Base-by-base conservation (phyloP, 2,113 vertebrate species). In the Eira barbara region DNA sequence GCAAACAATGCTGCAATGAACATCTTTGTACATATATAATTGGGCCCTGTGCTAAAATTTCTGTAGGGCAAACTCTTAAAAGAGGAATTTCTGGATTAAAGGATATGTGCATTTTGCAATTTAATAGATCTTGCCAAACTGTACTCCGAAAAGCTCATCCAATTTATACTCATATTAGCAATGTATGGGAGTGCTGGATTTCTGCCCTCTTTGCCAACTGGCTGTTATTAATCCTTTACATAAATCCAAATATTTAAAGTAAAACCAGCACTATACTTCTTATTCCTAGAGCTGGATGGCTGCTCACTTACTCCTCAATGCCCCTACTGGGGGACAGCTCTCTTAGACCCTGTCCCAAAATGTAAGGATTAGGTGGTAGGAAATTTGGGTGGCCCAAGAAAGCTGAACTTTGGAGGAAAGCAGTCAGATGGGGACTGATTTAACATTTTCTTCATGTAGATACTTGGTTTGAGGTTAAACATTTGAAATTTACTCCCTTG, bases 41-140 rank as follows among this genome's bases (percentile, higher is more conserved):
- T 90, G 45, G 94, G 42, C 25, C 59, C 81, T 7, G 18, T 81
- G 76, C 49, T 94, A 39, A 85, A 88, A 49, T 88, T 91, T 91
- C 76, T 90, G 39, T 34, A 82, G 84, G 84, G 83, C 34, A 76
- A 81, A 34, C 73, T 97, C 81, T 93, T 95, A 49, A 81, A 92
- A 94, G 63, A 89, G 69, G 55, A 96, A 91, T 91, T 78, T 31
- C 81, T 85, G 65, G 20, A 91, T 96, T 84, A 95, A 88, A 95
- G 65, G 20, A 73, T 93, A 79, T 65, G 25, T 80, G 31, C n/a
- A 89, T 91, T 97, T 96, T 52, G 59, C n/a, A 97, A 1, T 47
- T 87, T 93, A 79, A 67, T 92, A 92, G 89, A 92, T 82, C 78
- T 96, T 88, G 76, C 80, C 73, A 84, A 95, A 79, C 59, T 90